Evolutionary conservation across 2,797 vertebrate species (phyloP), one percentile per base, ranked within the genome.

Genomic region (Chloroceryle amazona): DNA sequence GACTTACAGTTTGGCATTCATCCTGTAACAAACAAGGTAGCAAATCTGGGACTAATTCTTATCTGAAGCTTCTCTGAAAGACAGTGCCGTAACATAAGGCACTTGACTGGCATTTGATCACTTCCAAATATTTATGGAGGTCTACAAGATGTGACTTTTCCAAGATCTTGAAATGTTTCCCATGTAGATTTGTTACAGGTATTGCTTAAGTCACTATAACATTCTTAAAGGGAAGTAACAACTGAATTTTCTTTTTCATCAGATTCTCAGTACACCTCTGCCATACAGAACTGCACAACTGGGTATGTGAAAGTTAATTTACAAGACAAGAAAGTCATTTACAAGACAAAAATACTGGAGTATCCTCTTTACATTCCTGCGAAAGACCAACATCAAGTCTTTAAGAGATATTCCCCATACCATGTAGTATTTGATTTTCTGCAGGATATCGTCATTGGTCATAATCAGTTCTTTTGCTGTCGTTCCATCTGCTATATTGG

Each of bases 341-440:
- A 86, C 39, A 39, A 3, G 39, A 68, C 26, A 72, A 84, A 90
- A 89, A 86, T 8, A 35, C 52, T 73, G 5, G 87, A 79, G 8
- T 41, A 44, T 3, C 7, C 47, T 41, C 46, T 81, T 55, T 52
- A 46, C 18, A 52, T 66, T 62, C n/a, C 55, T 67, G 31, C 5
- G 84, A 93, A 95, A 47, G 33, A 37, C 18, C 71, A 55, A 62
- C 26, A 21, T 16, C 37, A 46, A 55, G 11, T 18, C 31, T 58
- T 71, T 28, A 49, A 85, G 47, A 83, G 17, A 90, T 80, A 74
- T 78, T 31, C 52, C 57, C 80, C 98, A 52, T 98, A 99, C 99
- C 99, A 99, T 99, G 96, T 99, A 99, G 97, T 99, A 99, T 97
- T 99, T 99, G 97, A 99, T 98, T 98, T 99, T 99, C 98, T 99